Percentiles rank a stretch among this genome's conserved stretches.
phyloP scores from a whole-genome alignment of 2,888 invertebrate genomes.

The Trilocha varians region DNA sequence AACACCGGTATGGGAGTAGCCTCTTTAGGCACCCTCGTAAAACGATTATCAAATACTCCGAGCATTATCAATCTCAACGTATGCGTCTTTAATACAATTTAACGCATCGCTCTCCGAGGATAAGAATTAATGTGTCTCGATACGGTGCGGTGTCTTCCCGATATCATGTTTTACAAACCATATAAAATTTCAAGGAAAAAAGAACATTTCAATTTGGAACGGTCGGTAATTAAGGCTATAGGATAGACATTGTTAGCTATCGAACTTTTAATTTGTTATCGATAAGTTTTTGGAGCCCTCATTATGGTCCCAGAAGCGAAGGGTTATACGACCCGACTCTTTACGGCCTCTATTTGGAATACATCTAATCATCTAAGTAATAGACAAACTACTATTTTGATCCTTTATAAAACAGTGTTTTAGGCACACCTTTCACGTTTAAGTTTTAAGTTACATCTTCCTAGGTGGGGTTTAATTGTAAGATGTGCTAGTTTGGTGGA shows the following conservation, averaged over 20 bases:
- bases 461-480: too few species aligned
- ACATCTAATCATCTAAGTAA: too few species aligned
- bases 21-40: conserved; percentile 60
- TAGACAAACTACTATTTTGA: too few species aligned
- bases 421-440: too few species aligned
- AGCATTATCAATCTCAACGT: conserved; percentile 44
- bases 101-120: conserved; percentile 44
- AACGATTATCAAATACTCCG: conserved; percentile 65
- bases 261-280: background rate
- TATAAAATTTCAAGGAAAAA: conserved; percentile 22
- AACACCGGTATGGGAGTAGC: conserved; percentile 58
- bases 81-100: conserved; percentile 47
- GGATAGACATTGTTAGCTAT: conserved; percentile 14
- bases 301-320: too few species aligned
- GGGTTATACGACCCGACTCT: too few species aligned
- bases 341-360: too few species aligned
- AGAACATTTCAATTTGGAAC: conserved; percentile 28
- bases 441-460: too few species aligned
- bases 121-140: conserved; percentile 34
- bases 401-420: too few species aligned
- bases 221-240: conserved; percentile 19
- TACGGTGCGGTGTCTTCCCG: conserved; percentile 29
- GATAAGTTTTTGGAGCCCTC: too few species aligned
- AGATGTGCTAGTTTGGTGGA: too few species aligned
- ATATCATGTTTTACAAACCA: conserved; percentile 25